Evolutionary conservation across 2,888 invertebrate species (phyloP), one percentile per base, ranked within the genome.

Genomic region (Maniola hyperantus): DNA sequence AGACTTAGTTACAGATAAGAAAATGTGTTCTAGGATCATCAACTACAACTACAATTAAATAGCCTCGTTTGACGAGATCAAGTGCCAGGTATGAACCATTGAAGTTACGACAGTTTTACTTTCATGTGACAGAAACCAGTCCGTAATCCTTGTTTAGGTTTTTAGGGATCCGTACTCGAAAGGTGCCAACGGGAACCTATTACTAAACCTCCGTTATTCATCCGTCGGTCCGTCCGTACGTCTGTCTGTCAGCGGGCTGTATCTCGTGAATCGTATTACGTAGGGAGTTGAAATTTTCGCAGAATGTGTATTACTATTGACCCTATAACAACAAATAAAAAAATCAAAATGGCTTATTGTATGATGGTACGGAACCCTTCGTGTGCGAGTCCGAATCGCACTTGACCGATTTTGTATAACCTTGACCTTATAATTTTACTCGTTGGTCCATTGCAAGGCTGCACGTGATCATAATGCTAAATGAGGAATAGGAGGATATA

Each of bases 401-500:
- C 26, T 26, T 26, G 26, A 4, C 26, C 26, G 26, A 26, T 26
- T 26, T 26, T 26, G 44, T 44, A 36, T 67, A 50, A 76, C 84
- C 83, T 82, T 84, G 82, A 80, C 80, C 85, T 85, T 83, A 81
- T 82, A 82, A 75, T 73, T 75, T 74, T 72, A 73, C 73, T 74
- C 76, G 74, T 74, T 75, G 75, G 81, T 77, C 79, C 78, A 74
- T 65, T 73, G 73, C 84, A 85, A 90, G 90, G 89, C 72, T 80
- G 79, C 70, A 75, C 91, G 89, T 91, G 91, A 83, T 74, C 67
- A 76, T 73, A 82, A 79, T 89, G 77, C 76, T 67, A 83, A 89
- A 84, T 78, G 77, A 71, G 57, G 62, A 66, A 42, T 61, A 84
- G 74, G 82, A 91, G 89, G 90, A 91, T 89, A 87, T 81, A 79